Evolutionary conservation across 2,797 vertebrate genomes (phyloP), one percentile per base, ranked within the genome.

Genomic region (Moxostoma hubbsi): DNA sequence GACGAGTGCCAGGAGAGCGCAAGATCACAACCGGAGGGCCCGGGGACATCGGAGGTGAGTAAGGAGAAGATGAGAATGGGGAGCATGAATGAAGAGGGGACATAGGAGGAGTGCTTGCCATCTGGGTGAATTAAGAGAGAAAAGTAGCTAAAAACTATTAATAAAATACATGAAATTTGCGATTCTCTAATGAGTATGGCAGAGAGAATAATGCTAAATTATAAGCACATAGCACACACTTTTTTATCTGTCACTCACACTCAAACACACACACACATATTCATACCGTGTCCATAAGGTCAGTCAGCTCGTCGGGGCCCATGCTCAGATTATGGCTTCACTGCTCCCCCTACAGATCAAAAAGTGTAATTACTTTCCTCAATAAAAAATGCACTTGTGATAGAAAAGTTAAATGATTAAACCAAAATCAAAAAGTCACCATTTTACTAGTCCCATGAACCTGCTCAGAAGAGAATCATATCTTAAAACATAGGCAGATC

Each of bases 271-370:
- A 67, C n/a, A 62, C 46, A 10, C 45, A 50, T 63, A 75, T 13
- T 24, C 61, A 58, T 88, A 88, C 87, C 85, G 24, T 87, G 4
- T 82, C 53, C 73, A 79, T 81, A 13, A 78, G 54, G 10, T 73
- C 50, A 15, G 75, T 59, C 6, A 64, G 43, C 18, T 85, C 79
- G 51, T 87, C 81, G 13, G 86, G 86, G 57, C 75, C 82, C 86
- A 87, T 88, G 57, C 70, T 86, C 75, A 64, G 61, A 18, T 13
- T 47, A 46, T 53, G 46, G 50, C 55, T 59, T 68, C 46, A 73
- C 16, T 70, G 73, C 76, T 76, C 73, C 67, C 66, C 53, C 83
- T 85, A 81, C 5, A 78, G 76, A 61, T 45, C 13, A 53, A 18
- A 62, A 55, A 18, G 36, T 36, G 50, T 55, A 50, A 54, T 75